These are phyloP conservation scores for Chaetophractus vellerosus DNA, from an alignment of 2,797 vertebrate genomes.

Conservation along the genomic window DNA sequence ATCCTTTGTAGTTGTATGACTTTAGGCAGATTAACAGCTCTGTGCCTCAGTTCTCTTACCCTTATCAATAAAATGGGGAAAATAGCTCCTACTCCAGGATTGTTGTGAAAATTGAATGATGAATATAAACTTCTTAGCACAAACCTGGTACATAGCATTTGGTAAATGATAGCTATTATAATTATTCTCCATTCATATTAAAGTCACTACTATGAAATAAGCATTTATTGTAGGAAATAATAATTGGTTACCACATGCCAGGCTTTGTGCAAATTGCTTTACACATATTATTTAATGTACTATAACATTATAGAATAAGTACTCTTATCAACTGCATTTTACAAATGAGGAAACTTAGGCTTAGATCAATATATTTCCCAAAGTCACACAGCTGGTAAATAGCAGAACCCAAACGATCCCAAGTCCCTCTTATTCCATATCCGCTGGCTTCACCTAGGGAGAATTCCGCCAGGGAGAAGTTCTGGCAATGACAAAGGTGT, in stretches of 20 bases:
- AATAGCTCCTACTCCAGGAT: background rate
- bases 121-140: background rate
- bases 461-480: background rate
- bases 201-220: background rate
- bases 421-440: background rate
- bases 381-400: background rate
- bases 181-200: background rate
- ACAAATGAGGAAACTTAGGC: background rate
- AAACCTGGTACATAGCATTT: background rate
- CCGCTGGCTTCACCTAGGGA: background rate
- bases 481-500: background rate
- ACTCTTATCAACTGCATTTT: background rate
- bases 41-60: background rate
- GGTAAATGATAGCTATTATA: background rate
- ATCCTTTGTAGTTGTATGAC: background rate
- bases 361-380: background rate
- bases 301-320: background rate
- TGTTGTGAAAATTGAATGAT: constrained; percentile 19
- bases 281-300: background rate
- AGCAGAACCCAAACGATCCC: background rate
- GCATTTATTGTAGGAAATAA: background rate
- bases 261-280: background rate
- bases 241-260: background rate
- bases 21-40: background rate
- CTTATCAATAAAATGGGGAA: background rate